Evolutionary conservation across 2,113 vertebrate genomes (phyloP).

Genomic region (Oreochromis aureus): DNA sequence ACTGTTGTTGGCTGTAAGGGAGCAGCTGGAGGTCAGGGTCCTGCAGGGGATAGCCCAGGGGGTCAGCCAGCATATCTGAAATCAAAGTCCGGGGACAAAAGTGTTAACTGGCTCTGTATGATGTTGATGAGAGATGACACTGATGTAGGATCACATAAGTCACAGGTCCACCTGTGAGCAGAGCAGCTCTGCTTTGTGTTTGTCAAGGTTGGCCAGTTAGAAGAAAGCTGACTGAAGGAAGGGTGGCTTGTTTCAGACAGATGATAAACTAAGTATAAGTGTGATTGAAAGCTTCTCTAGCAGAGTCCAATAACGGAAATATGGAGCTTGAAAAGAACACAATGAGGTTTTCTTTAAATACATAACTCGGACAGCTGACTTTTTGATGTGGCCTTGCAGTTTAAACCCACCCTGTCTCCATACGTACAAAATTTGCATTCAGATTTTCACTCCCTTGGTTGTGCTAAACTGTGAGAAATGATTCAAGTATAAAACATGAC

Average conservation of each 20-base stretch:
- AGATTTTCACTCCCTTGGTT: background rate
- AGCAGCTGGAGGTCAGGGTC: conserved; percentile 80
- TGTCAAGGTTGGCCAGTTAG: background rate
- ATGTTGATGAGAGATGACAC: background rate
- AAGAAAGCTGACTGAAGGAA: background rate
- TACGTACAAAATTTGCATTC: background rate
- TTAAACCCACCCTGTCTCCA: background rate
- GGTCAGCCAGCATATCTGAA: conserved; percentile 84
- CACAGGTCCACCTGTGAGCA: background rate
- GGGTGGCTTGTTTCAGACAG: background rate
- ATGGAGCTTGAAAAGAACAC: background rate
- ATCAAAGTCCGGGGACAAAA: background rate
- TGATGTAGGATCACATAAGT: background rate
- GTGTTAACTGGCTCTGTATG: background rate
- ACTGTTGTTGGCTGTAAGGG: conserved; percentile 80
- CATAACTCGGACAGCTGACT: background rate
- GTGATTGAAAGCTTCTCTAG: background rate
- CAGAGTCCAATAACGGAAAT: background rate
- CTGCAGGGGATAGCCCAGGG: conserved; percentile 80
- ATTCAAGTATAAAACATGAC: background rate
- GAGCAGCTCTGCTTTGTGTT: background rate
- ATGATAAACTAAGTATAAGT: background rate
- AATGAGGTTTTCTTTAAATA: background rate
- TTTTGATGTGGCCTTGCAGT: background rate
- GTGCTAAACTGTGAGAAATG: background rate